phyloP scores from a whole-genome alignment of 2,113 vertebrate species.

The Brachypteracias leptosomus region DNA sequence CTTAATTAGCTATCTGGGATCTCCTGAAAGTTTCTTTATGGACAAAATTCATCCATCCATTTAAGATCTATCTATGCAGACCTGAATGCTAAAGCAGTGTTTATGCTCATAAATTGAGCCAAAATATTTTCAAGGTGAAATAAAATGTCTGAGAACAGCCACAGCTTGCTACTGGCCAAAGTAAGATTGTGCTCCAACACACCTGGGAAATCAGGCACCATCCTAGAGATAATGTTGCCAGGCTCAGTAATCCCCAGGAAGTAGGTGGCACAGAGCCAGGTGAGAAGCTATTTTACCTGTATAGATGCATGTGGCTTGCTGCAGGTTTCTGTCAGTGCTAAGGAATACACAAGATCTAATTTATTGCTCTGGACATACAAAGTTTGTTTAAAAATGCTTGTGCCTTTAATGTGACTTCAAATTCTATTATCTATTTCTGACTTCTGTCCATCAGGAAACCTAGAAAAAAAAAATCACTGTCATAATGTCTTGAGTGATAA shows the following conservation, averaged over 20 bases:
- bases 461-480: neutral
- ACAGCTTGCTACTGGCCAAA: neutral
- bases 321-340: neutral
- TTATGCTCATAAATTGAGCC: neutral
- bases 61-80: neutral
- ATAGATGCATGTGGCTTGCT: neutral
- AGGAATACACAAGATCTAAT: neutral
- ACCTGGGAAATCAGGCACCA: neutral
- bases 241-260: neutral
- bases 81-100: neutral
- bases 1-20: neutral
- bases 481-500: neutral
- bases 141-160: neutral
- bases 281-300: neutral
- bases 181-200: neutral
- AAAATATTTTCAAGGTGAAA: neutral
- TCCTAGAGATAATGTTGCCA: neutral
- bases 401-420: neutral
- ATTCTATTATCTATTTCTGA: neutral
- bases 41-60: neutral
- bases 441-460: neutral
- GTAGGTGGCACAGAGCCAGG: neutral
- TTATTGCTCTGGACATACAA: neutral
- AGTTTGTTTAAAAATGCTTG: neutral
- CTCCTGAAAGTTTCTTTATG: neutral